phyloP scores from a whole-genome alignment of 2,113 vertebrate species.

The Dermatemys mawii region DNA sequence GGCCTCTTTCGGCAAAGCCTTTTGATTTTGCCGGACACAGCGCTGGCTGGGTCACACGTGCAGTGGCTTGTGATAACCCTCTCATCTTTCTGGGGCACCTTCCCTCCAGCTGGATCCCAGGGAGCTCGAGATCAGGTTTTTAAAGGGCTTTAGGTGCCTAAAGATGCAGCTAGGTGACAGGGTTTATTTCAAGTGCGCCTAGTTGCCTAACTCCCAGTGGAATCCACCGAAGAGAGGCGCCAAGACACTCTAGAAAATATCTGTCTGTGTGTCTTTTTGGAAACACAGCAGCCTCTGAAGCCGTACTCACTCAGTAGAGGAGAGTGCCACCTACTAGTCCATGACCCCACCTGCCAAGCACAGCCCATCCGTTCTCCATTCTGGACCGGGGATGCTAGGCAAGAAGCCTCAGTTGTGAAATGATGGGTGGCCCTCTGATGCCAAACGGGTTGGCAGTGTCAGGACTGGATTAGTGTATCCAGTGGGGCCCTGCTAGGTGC shows the following conservation, averaged over 20 bases:
- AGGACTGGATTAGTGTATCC: neutral
- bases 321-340: rapidly evolving
- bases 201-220: too few species aligned
- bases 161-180: neutral
- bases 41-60: neutral
- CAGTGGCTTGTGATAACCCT: neutral
- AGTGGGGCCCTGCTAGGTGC: too few species aligned
- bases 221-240: neutral
- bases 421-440: neutral
- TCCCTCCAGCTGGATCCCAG: neutral
- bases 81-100: neutral
- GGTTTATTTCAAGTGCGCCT: too few species aligned
- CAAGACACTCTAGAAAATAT: neutral
- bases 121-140: neutral
- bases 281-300: neutral
- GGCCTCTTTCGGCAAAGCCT: neutral
- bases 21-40: neutral
- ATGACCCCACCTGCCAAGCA: neutral
- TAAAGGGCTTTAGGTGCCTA: neutral
- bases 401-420: too few species aligned
- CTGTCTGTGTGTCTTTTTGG: neutral
- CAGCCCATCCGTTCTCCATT: neutral
- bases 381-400: neutral
- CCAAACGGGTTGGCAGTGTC: neutral
- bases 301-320: neutral